Evolutionary conservation across 2,888 invertebrate species (phyloP).

Genomic region (Dryadula phaetusa): DNA sequence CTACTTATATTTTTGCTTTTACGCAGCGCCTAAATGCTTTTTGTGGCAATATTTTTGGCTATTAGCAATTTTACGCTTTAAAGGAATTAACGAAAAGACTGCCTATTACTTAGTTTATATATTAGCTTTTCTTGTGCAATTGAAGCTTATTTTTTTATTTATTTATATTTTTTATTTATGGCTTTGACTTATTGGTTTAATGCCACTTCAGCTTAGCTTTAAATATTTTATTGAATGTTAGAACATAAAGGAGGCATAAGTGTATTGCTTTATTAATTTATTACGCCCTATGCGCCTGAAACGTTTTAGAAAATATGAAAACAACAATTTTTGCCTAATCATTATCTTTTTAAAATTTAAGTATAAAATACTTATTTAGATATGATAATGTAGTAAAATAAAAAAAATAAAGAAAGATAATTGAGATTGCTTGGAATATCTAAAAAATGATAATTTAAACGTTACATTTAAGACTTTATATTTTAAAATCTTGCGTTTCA

Average conservation of each 20-base stretch:
- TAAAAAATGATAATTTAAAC: too few relatives aligned
- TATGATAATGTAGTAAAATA: too few relatives aligned
- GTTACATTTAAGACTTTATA: too few relatives aligned
- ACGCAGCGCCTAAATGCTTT: conserved; percentile 27
- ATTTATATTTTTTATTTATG: conserved; percentile 19
- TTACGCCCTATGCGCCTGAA: too few relatives aligned
- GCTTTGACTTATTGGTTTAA: conserved; percentile 24
- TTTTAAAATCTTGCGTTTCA: too few relatives aligned
- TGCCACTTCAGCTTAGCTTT: conserved; percentile 27
- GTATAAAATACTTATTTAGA: too few relatives aligned
- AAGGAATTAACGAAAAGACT: conserved; percentile 40
- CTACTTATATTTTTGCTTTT: conserved; percentile 13
- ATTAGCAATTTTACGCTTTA: conserved; percentile 39
- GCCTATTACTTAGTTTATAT: conserved; percentile 38
- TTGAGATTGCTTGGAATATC: too few relatives aligned
- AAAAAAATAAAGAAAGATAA: too few relatives aligned
- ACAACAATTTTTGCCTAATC: too few relatives aligned
- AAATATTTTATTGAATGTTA: conserved; percentile 9
- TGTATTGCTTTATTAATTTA: too few relatives aligned
- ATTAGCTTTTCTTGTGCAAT: conserved; percentile 42
- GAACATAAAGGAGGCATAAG: background rate
- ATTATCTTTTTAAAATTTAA: too few relatives aligned
- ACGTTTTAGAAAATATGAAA: too few relatives aligned
- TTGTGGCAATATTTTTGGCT: conserved; percentile 39
- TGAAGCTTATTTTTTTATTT: conserved; percentile 27